Evolutionary conservation across 2,113 vertebrate genomes (phyloP).

Genomic region (human): GRCh38 chr12:58149501-58150000

Average conservation of each 20-base stretch:
- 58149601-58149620: background rate
- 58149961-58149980: background rate
- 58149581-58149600: background rate
- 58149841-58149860: background rate
- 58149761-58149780: background rate
- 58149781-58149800: background rate
- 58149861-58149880: conserved; percentile 1
- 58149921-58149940: background rate
- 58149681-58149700: background rate
- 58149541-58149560: background rate
- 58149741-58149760: background rate
- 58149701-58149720: background rate
- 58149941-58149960: background rate
- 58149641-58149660: background rate
- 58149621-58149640: background rate
- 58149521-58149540: background rate
- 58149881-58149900: background rate
- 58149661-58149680: background rate
- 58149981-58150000: background rate
- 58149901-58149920: no score
- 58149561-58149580: background rate
- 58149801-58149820: background rate
- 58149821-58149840: background rate
- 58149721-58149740: background rate
- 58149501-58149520: background rate